Evolutionary conservation across 37 sponge, comb jelly and placozoan species (phyloP), one percentile per base, ranked within the genome.

Genomic region (Aplysina aerophoba): DNA sequence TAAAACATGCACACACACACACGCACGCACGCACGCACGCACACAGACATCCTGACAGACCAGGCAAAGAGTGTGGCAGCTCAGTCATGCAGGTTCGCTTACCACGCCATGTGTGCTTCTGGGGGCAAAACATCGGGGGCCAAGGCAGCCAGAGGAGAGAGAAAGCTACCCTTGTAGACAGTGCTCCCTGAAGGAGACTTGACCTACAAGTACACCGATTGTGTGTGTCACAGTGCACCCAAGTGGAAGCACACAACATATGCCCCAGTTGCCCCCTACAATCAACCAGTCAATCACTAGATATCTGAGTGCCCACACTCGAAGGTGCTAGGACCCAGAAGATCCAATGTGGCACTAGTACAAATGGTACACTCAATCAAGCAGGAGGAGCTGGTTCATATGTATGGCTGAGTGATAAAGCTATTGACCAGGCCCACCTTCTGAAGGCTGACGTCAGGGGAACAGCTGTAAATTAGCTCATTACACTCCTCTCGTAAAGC

Each of bases 111-210:
- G 28, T 85, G 86, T 17, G 85, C 81, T 80, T 80, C 86, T 62
- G 38, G 36, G 4, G 83, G 86, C 36, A 95, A 88, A 41, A 91
- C 0, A 14, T 89, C 88, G 66, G 95, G 95, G 0, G 84, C 25
- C 31, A 89, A 27, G 16, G 83, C 75, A 0, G 90, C 83, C 20
- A 91, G 85, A 66, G 95, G 95, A 54, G 95, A 95, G 37, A 33
- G 25, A 34, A 95, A 95, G 15, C 38, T 30, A 0, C 95, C 95
- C 61, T 28, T 75, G 72, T 60, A 85, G 0, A 59, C 21, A 30
- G 22, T 39, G 36, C 75, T 84, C 54, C 73, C 63, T 0, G 88
- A 34, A 31, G 71, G 33, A 30, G 71, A 69, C 34, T 75, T 50
- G 44, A 75, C 37, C 78, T 75, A 75, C 63, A 8, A 34, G 28